Evolutionary conservation across 2,888 invertebrate species (phyloP), one percentile per base, ranked within the genome.

Genomic region (Patella depressa): DNA sequence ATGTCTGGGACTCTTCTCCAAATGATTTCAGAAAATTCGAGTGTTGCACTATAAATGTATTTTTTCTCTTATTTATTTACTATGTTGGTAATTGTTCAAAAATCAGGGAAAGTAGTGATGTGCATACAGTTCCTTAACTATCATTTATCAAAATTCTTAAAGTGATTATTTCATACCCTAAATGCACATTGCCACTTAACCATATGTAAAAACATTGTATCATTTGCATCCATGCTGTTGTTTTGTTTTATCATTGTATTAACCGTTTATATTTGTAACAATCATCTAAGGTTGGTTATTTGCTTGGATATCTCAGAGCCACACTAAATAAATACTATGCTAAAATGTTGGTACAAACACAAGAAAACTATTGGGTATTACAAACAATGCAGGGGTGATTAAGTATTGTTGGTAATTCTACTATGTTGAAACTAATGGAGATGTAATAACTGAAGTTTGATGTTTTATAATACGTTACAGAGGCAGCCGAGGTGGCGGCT

Each of bases 401-500:
- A 65, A 65, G 65, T 65, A 19, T 24, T 65, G 65, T 65, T 65
- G 65, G 65, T 65, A 65, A 19, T 65, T 14, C 11, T 15, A 19
- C 24, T 19, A 12, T 65, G 19, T 24, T 65, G 65, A 65, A 65
- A 24, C 19, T 24, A 65, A 65, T 24, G 65, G 19, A 24, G 65
- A 65, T 24, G 17, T 65, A 24, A 24, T 65, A 65, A 65, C 65
- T 65, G 54, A 69, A 69, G 73, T 77, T 69, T 73, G 72, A 57
- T 75, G 75, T 75, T 75, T 55, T 76, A 72, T 80, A 81, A 82
- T 86, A 79, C 85, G 81, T 86, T 88, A 83, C 87, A 88, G 89
- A 80, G 88, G 89, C 82, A 86, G 87, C 82, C 85, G 89, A 80
- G 87, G 87, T 81, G 85, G 89, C 80, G 89, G 89, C 81, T 87